A percentile compares a stretch with the other conserved stretches of the same genome.
Conservation (phyloP, 1,140 invertebrate genomes). For the Phymorhynchus buccinoides region DNA sequence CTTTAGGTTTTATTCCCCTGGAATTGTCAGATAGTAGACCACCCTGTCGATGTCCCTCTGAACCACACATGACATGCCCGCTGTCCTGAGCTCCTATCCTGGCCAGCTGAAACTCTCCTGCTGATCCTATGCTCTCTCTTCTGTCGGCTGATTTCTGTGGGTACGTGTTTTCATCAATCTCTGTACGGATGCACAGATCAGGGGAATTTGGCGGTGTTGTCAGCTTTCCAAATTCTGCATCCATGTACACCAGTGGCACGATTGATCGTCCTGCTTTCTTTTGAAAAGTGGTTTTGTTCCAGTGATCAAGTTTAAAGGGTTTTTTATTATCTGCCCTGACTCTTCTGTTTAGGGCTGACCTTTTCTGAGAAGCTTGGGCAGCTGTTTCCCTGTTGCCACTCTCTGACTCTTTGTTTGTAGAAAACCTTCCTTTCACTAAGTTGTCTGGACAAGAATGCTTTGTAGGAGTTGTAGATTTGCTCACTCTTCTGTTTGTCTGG, state of each 20-base stretch:
- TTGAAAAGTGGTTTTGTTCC: background rate
- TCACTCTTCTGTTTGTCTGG: background rate
- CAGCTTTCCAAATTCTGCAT: background rate
- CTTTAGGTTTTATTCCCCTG: background rate
- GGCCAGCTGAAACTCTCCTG: background rate
- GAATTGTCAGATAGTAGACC: background rate
- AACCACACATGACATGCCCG: background rate
- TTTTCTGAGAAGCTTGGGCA: background rate
- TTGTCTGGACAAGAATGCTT: background rate
- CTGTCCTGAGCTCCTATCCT: background rate
- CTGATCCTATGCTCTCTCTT: background rate
- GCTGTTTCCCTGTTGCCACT: background rate
- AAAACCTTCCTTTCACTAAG: background rate
- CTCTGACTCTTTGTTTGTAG: background rate
- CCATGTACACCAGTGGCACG: too few species aligned
- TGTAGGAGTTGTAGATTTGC: background rate
- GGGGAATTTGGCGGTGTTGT: background rate
- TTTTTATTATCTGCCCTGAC: background rate
- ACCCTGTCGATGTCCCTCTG: background rate
- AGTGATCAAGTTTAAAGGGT: background rate
- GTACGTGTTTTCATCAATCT: background rate
- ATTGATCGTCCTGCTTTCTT: background rate
- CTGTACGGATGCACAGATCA: background rate
- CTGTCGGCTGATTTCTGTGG: background rate
- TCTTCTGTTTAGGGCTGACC: background rate